phyloP scores from a whole-genome alignment of 53 echinoderm and acorn worm genomes.

The Arbacia lixula region DNA sequence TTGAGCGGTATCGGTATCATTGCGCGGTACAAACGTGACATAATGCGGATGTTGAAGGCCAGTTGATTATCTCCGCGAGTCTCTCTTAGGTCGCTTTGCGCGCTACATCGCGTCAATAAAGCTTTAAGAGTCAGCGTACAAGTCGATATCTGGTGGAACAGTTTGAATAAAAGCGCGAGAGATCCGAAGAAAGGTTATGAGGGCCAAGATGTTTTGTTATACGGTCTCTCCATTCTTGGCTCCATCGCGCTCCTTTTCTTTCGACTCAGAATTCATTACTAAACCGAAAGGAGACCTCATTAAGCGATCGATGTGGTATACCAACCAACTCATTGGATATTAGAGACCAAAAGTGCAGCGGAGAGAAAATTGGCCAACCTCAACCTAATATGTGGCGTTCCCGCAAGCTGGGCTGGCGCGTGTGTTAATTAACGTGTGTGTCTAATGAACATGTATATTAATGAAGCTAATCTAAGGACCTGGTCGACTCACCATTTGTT shows the following conservation, averaged over 20 bases:
- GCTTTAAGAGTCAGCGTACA: slow-evolving; percentile 13
- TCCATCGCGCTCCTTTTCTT: neutral
- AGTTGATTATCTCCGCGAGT: neutral
- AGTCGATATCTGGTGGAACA: slow-evolving; percentile 39
- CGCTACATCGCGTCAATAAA: slow-evolving; percentile 29
- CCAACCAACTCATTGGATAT: neutral
- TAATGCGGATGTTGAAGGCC: neutral
- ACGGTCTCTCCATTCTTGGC: neutral
- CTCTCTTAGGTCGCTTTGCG: neutral
- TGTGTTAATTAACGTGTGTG: too few species aligned
- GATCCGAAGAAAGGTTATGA: neutral
- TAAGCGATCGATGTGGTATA: slow-evolving; percentile 11
- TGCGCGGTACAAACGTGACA: too few species aligned
- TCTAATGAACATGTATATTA: too few species aligned
- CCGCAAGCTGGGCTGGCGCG: too few species aligned
- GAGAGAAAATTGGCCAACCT: too few species aligned
- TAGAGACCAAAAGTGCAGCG: neutral
- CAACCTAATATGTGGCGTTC: too few species aligned
- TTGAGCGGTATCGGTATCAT: too few species aligned
- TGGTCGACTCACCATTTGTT: too few species aligned
- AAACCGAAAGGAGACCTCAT: neutral
- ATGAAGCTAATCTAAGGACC: too few species aligned
- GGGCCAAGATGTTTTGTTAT: neutral
- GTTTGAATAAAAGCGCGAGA: slow-evolving; percentile 15
- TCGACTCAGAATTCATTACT: slow-evolving; percentile 12